A percentile compares a stretch with the other conserved stretches of the same genome.
Evolutionary conservation across 2,797 vertebrate species (phyloP).

Genomic region (Lagorchestes hirsutus): DNA sequence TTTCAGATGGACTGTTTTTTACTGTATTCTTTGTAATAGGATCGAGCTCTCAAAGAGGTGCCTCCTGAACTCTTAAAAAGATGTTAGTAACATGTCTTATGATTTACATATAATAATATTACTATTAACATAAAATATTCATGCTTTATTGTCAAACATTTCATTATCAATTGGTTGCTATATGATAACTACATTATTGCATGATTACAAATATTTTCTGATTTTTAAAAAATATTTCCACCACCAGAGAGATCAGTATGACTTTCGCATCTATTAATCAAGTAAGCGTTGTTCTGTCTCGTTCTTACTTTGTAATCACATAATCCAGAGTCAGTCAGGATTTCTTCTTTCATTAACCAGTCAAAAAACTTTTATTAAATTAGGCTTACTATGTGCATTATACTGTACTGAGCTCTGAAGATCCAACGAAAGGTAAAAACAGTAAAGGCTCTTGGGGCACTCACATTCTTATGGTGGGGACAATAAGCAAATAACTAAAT

Average conservation of each 20-base stretch:
- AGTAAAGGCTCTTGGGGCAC: background rate
- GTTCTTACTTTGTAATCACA: background rate
- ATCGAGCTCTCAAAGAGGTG: background rate
- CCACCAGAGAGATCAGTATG: background rate
- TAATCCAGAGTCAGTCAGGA: background rate
- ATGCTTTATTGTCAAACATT: background rate
- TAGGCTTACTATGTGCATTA: background rate
- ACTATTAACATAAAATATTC: background rate
- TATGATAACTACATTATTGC: background rate
- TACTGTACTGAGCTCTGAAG: background rate
- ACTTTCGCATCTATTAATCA: background rate
- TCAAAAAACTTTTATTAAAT: background rate
- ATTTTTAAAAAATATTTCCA: background rate
- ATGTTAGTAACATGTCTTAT: background rate
- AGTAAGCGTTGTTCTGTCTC: background rate
- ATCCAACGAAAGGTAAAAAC: background rate
- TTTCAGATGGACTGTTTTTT: background rate
- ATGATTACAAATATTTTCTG: background rate
- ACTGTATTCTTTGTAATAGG: background rate
- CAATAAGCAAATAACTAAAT: background rate
- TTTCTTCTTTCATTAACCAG: background rate
- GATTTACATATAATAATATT: background rate
- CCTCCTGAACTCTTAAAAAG: background rate
- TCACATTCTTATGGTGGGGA: background rate
- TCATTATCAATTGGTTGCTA: background rate